These are phyloP conservation scores for Ptychochromis oligacanthus DNA, from an alignment of 2,113 vertebrate species.

Conservation along the genomic window DNA sequence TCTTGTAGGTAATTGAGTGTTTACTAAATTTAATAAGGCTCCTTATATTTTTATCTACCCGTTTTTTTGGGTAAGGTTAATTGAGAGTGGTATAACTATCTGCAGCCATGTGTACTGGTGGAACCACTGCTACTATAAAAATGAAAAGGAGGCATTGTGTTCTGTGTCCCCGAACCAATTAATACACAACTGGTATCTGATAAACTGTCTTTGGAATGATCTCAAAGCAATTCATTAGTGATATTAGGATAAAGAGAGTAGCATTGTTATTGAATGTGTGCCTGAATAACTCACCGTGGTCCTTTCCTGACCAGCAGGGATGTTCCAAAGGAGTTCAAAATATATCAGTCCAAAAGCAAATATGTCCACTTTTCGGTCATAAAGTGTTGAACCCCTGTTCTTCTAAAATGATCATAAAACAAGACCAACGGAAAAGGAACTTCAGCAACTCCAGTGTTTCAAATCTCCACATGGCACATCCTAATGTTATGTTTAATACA, in stretches of 20 bases:
- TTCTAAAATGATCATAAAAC: slow-evolving; percentile 49
- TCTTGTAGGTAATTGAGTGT: too few relatives aligned
- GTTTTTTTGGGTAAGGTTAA: too few relatives aligned
- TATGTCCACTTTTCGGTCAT: slow-evolving; percentile 88
- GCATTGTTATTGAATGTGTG: neutral
- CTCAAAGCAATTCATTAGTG: neutral
- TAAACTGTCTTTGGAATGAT: too few relatives aligned
- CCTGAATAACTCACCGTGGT: slow-evolving; percentile 51
- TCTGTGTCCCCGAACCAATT: too few relatives aligned
- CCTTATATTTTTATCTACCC: too few relatives aligned
- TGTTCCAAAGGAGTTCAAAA: slow-evolving; percentile 82
- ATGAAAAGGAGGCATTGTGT: too few relatives aligned
- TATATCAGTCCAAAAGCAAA: slow-evolving; percentile 89
- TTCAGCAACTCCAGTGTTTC: neutral
- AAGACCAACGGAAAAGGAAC: neutral
- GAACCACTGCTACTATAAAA: too few relatives aligned
- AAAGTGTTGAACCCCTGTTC: neutral
- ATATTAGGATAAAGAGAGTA: neutral
- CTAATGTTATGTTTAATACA: neutral
- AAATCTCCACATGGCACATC: neutral
- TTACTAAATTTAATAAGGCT: too few relatives aligned
- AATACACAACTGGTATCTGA: too few relatives aligned
- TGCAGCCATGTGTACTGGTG: too few relatives aligned
- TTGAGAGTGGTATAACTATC: too few relatives aligned
- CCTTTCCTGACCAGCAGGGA: slow-evolving; percentile 42